Base-by-base conservation (phyloP, 53 echinoderm and acorn worm genomes). In the Apostichopus leukothele region DNA sequence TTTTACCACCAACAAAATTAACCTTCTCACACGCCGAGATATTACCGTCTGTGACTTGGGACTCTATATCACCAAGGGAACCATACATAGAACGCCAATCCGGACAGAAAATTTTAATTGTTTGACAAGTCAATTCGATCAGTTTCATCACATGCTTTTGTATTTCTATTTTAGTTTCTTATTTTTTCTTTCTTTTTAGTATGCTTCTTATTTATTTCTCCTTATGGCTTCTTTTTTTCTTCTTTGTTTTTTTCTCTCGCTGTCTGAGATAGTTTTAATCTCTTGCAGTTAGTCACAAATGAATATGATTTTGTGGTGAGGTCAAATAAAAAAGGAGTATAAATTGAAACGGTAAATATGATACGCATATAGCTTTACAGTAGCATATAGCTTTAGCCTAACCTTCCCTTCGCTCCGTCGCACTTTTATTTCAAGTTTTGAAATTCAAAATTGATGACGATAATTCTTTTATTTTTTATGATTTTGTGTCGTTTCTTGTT, bases 1-100 rank as follows among this genome's bases (percentile, higher is more conserved):
- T 55, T 55, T n/a, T 59, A 81, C 54, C 81, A 81, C 81, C 11
- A 52, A 53, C 53, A 54, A 81, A 81, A n/a, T 71, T n/a, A 71
- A 71, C 71, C 71, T 16, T 71, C 20, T 4, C 71, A 71, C 71
- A 71, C 71, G 5, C 5, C 71, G 6, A 71, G 13, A 71, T 71
- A 71, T 71, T 18, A 71, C 71, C 71, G 71, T 12, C 71, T 19
- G 71, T n/a, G 71, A 71, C 71, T 71, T 71, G 18, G 20, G 20
- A 71, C 6, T 19, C 71, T 16, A 71, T 39, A 39, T 71, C 71
- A 71, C 71, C 71, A n/a, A n/a, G 71, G 71, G 71, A 71, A 71
- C 71, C 71, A 71, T 71, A 5, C 20, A 71, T 71, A 19, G 71
- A 71, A 71, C 71, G 71, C 71, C 71, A 71, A 71, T 16, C 14